Conservation (phyloP, 1,140 invertebrate genomes). For the Lepidurus couesii region DNA sequence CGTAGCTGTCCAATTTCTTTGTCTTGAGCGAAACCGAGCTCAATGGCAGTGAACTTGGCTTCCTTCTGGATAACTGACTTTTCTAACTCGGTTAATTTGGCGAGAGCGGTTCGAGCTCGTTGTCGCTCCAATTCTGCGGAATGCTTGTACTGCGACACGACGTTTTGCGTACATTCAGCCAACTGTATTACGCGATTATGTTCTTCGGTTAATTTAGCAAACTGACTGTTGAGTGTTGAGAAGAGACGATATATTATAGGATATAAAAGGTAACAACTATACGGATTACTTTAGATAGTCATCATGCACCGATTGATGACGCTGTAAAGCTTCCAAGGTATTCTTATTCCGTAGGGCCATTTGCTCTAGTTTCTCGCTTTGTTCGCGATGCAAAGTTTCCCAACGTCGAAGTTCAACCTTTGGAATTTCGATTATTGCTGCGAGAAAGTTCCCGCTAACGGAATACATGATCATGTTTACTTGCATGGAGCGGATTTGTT, state of each 20-base stretch:
- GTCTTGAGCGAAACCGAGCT: neutral
- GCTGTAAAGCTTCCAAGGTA: neutral
- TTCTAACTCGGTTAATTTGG: neutral
- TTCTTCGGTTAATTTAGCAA: neutral
- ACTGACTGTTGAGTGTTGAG: neutral
- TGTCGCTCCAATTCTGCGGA: neutral
- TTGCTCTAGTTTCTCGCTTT: neutral
- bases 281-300: neutral
- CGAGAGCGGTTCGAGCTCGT: neutral
- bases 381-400: neutral
- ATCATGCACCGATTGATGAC: neutral
- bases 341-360: neutral
- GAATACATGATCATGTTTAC: neutral
- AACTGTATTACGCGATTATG: neutral
- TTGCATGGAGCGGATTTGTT: conserved; percentile 9
- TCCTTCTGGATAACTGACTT: neutral
- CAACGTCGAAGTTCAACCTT: conserved; percentile 8
- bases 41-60: neutral
- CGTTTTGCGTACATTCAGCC: neutral
- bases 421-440: neutral
- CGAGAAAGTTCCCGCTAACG: neutral
- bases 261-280: neutral
- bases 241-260: neutral
- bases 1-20: neutral
- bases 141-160: neutral